Evolutionary conservation across 37 sponge, comb jelly and placozoan species (phyloP).

Genomic region (Chondrosia reniformis): DNA sequence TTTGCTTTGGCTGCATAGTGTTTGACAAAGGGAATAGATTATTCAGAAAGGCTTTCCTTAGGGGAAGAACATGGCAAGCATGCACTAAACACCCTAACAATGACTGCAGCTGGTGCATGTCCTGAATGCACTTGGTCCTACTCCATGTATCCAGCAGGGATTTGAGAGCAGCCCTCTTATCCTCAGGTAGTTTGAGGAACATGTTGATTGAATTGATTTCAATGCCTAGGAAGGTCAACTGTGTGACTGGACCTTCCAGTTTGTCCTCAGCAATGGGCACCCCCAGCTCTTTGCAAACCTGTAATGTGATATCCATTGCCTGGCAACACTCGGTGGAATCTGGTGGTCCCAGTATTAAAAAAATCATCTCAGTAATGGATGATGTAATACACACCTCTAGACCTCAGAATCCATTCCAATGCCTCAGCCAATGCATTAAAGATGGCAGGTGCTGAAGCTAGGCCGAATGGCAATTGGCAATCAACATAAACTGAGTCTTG

Average conservation of each 20-base stretch:
- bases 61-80: conserved; percentile 7
- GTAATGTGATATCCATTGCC: not conserved
- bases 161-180: not conserved
- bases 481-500: conserved; percentile 2
- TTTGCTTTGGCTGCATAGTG: not conserved
- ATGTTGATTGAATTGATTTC: not conserved
- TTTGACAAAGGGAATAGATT: not conserved
- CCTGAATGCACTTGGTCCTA: not conserved
- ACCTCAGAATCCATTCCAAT: conserved; percentile 9
- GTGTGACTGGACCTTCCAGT: not conserved
- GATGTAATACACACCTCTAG: not conserved
- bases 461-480: conserved; percentile 14
- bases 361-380: conserved; percentile 11
- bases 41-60: conserved; percentile 9
- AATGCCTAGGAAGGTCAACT: conserved; percentile 7
- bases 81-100: conserved; percentile 11
- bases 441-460: conserved; percentile 17
- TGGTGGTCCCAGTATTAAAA: conserved; percentile 4
- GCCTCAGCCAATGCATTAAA: conserved; percentile 12
- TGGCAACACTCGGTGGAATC: not conserved
- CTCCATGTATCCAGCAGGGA: not conserved
- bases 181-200: not conserved
- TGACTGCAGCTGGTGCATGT: not conserved
- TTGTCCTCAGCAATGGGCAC: conserved; percentile 14
- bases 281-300: not conserved